These are phyloP conservation scores for Xiphophorus maculatus DNA, from an alignment of 2,113 vertebrate species.

Conservation along the genomic window DNA sequence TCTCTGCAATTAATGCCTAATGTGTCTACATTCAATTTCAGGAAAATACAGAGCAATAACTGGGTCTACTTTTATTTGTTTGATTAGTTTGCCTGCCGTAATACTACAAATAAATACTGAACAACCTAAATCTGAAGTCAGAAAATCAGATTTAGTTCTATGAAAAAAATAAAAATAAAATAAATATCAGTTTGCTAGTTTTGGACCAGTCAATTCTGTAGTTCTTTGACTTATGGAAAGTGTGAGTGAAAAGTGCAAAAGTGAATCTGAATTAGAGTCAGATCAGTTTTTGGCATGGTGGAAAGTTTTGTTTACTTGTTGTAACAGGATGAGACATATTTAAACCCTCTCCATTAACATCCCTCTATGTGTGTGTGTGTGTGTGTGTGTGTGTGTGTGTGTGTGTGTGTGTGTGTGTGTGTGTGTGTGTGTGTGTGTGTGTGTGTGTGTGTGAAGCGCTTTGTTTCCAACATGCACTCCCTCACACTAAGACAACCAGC, in stretches of 20 bases:
- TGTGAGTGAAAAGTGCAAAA: conserved; percentile 60
- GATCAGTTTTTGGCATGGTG: conserved; percentile 33
- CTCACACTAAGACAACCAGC: not conserved
- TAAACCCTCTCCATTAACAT: conserved; percentile 2
- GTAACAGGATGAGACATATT: not conserved
- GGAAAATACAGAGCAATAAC: not conserved
- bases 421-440: not conserved
- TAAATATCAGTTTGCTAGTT: conserved; percentile 12
- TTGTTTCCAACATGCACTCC: conserved; percentile 11
- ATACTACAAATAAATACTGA: not conserved
- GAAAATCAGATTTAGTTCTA: not conserved
- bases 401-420: not conserved
- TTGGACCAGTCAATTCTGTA: conserved; percentile 37
- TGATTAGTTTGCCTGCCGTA: not conserved
- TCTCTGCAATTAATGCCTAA: conserved; percentile 4
- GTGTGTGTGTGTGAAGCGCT: conserved; percentile 1
- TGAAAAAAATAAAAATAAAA: not conserved
- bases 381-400: too few relatives aligned
- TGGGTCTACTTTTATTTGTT: not conserved
- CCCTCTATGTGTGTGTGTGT: not conserved
- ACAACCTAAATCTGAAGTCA: not conserved
- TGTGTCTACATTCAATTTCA: conserved; percentile 6
- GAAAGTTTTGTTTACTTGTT: conserved; percentile 39
- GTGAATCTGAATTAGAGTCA: conserved; percentile 43
- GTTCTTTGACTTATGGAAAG: conserved; percentile 44